These are phyloP conservation scores for Dasypus novemcinctus DNA, from an alignment of 2,113 vertebrate genomes.

Conservation along the genomic window DNA sequence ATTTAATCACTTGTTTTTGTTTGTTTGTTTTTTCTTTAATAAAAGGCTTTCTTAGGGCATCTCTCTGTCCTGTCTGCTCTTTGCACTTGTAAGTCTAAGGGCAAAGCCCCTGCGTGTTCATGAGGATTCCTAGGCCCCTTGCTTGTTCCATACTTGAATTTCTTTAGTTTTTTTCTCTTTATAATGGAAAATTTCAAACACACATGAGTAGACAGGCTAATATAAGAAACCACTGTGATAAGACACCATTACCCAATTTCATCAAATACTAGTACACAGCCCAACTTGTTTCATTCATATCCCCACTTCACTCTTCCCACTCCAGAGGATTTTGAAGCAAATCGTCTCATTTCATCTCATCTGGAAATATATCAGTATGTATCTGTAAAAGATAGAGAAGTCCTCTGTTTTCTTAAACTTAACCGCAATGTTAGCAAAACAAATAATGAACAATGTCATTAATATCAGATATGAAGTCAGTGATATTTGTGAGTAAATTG, in stretches of 20 bases:
- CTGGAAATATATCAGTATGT: not conserved
- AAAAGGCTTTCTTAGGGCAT: not conserved
- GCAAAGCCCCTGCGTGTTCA: not conserved
- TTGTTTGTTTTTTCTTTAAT: too few species aligned
- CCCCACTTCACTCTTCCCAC: not conserved
- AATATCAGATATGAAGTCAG: not conserved
- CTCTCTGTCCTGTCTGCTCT: not conserved
- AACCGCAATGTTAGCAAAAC: not conserved
- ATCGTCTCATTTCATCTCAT: not conserved
- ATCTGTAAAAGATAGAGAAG: not conserved
- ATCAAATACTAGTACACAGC: not conserved
- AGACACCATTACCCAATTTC: not conserved
- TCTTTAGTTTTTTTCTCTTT: not conserved
- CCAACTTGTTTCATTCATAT: not conserved
- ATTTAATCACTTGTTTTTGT: not conserved
- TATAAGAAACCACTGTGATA: not conserved
- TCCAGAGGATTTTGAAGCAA: constrained; percentile 12
- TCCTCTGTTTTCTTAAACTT: not conserved
- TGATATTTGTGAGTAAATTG: not conserved
- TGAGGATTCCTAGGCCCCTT: not conserved
- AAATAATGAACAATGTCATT: not conserved
- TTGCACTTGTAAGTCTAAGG: not conserved
- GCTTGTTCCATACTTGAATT: not conserved
- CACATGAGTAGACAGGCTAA: not conserved
- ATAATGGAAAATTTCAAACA: not conserved